phyloP scores from a whole-genome alignment of 2,797 vertebrate species.

The Pangasius krempfi region DNA sequence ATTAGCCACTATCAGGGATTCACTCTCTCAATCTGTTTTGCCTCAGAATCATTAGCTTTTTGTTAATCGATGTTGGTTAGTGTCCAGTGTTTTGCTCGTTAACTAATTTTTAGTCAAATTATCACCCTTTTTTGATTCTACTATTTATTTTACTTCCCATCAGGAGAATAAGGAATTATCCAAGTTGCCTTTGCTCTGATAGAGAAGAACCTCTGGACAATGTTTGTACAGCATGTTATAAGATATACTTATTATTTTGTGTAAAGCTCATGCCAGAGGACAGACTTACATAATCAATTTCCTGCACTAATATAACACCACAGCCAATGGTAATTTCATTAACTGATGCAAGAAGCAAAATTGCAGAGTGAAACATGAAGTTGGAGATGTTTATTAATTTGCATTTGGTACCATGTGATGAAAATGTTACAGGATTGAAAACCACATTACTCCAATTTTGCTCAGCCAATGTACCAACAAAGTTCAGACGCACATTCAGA shows the following conservation, averaged over 20 bases:
- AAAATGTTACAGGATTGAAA: slow-evolving; percentile 77
- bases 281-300: slow-evolving; percentile 62
- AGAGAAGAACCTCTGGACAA: neutral
- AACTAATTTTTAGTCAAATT: slow-evolving; percentile 18
- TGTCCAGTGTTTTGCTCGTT: slow-evolving; percentile 18
- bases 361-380: slow-evolving; percentile 68
- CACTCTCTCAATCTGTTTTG: neutral
- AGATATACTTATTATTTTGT: slow-evolving; percentile 43
- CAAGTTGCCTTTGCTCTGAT: neutral
- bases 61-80: too few relatives aligned
- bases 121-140: slow-evolving; percentile 9
- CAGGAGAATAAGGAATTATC: neutral
- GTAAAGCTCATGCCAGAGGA: slow-evolving; percentile 50
- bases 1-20: neutral
- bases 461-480: slow-evolving; percentile 78
- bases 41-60: neutral
- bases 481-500: slow-evolving; percentile 74
- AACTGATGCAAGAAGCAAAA: slow-evolving; percentile 70
- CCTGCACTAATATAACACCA: slow-evolving; percentile 65
- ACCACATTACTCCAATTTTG: slow-evolving; percentile 81
- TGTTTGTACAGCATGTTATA: neutral
- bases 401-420: slow-evolving; percentile 69
- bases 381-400: slow-evolving; percentile 75
- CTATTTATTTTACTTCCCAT: neutral
- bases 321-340: slow-evolving; percentile 66